phyloP scores from a whole-genome alignment of 2,797 vertebrate species.

The Phaenicophaeus curvirostris region DNA sequence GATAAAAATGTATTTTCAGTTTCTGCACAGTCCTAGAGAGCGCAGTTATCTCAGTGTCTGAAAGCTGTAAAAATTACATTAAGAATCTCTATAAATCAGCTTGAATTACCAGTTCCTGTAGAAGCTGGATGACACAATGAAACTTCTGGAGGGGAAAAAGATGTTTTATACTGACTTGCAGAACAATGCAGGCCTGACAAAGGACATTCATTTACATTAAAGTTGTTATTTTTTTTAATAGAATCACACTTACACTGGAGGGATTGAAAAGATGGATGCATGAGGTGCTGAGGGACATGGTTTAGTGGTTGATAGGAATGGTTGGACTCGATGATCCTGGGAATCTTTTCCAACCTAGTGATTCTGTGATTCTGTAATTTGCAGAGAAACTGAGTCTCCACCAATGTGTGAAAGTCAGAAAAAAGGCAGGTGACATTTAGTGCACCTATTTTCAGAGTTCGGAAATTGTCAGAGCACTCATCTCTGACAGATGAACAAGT shows the following conservation, averaged over 20 bases:
- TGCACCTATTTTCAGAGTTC: rapidly evolving
- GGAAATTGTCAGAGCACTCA: not conserved
- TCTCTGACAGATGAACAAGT: not conserved
- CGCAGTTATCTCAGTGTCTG: not conserved
- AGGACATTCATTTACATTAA: not conserved
- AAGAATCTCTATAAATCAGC: not conserved
- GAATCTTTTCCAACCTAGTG: too few relatives aligned
- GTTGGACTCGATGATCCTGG: too few relatives aligned
- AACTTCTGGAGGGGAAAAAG: not conserved
- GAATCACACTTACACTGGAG: not conserved
- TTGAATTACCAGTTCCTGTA: not conserved
- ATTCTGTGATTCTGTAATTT: too few relatives aligned
- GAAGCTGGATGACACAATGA: not conserved
- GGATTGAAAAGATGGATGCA: too few relatives aligned
- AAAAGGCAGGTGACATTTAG: not conserved
- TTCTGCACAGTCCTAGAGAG: not conserved
- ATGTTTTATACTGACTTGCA: not conserved
- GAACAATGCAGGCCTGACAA: not conserved
- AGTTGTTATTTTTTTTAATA: not conserved
- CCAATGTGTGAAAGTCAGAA: not conserved
- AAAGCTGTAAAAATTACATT: not conserved
- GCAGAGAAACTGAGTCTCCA: not conserved
- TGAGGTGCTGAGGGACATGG: too few relatives aligned
- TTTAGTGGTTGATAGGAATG: too few relatives aligned
- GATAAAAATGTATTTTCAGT: not conserved